Conservation (phyloP, 2,113 vertebrate genomes). For the Alosa alosa region DNA sequence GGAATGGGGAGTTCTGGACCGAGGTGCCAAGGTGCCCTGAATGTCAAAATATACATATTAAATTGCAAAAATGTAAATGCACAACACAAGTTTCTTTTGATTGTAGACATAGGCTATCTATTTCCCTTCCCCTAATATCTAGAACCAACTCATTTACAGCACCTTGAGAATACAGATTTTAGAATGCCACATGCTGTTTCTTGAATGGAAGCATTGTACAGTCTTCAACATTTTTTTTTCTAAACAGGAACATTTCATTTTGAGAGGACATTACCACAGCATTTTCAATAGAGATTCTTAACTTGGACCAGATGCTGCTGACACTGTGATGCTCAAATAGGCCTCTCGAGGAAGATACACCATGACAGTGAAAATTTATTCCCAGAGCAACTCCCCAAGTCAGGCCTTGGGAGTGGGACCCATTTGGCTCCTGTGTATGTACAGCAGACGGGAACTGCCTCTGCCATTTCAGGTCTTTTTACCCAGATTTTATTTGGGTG, state of each 20-base stretch:
- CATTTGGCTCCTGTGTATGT: constrained; percentile 32
- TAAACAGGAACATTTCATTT: constrained; percentile 36
- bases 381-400: constrained; percentile 29
- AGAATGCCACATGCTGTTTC: not conserved
- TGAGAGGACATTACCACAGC: constrained; percentile 54
- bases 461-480: constrained; percentile 2
- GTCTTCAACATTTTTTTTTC: not conserved
- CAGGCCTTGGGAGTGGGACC: constrained; percentile 6
- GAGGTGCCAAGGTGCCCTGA: not conserved
- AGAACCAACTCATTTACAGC: not conserved
- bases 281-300: constrained; percentile 57
- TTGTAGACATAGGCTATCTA: not conserved
- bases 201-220: not conserved
- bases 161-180: not conserved
- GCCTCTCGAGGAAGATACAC: constrained; percentile 29
- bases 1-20: not conserved
- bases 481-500: constrained; percentile 11
- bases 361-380: constrained; percentile 32
- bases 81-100: not conserved
- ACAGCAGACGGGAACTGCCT: not conserved
- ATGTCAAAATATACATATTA: not conserved
- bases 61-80: not conserved
- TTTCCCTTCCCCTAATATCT: not conserved
- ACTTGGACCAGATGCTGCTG: constrained; percentile 62
- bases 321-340: constrained; percentile 50